Evolutionary conservation across 2,797 vertebrate species (phyloP), one percentile per base, ranked within the genome.

Genomic region (Remorina albescens): DNA sequence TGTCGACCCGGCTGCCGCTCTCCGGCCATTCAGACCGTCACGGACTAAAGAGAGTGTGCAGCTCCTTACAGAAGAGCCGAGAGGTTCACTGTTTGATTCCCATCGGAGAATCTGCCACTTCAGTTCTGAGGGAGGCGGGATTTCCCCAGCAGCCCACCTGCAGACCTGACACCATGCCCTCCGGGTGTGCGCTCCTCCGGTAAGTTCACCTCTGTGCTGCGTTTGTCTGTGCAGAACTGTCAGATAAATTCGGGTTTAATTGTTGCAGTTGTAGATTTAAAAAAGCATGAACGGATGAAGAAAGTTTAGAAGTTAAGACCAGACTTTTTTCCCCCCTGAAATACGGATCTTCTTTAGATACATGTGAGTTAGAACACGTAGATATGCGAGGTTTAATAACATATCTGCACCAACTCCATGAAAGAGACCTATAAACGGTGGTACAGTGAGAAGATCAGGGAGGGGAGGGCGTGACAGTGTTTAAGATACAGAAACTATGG

Each of bases 151-250:
- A 19, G 67, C 68, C 82, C 86, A 91, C 90, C 91, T 91, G 90
- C 76, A 79, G 63, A 73, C 56, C n/a, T 5, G 19, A 8, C 73
- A 82, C 65, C 85, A 91, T 90, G 87, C 86, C 84, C 86, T 73
- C 79, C 77, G 28, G 50, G 55, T 66, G 74, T 61, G 86, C 77
- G 80, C 78, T 64, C 46, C 78, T 51, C 32, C 19, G 90, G 91
- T 92, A 80, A 88, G 91, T 78, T n/a, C 16, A 0, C 30, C 56
- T 39, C 12, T 30, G 0, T 19, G 23, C 54, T 32, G 28, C 23
- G 36, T 19, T 25, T 15, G 34, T 64, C n/a, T 46, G 30, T n/a
- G 65, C 34, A 26, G 9, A 21, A 0, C 23, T 34, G 7, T 6
- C 8, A 0, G 30, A 1, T n/a, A n/a, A n/a, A n/a, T n/a, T n/a